Conservation (phyloP, 2,797 vertebrate genomes). For the Pampus argenteus region DNA sequence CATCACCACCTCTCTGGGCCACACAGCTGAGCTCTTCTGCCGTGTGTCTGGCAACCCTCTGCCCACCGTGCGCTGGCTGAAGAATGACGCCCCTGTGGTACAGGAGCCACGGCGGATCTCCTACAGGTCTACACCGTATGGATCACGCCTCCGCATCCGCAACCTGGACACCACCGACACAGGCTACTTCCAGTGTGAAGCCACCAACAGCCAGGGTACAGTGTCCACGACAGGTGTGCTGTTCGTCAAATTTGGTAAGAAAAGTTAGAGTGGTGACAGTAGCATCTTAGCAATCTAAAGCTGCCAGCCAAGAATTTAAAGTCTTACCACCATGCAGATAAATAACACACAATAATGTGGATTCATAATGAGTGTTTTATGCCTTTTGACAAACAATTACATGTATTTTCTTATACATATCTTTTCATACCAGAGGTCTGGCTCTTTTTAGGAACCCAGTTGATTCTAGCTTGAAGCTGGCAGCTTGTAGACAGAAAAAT, state of each 20-base stretch:
- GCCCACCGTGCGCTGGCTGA: conserved; percentile 93
- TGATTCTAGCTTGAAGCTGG: conserved; percentile 59
- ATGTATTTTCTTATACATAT: conserved; percentile 11
- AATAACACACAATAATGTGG: background rate
- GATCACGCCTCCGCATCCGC: conserved; percentile 94
- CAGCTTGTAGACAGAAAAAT: conserved; percentile 59
- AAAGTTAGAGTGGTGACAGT: background rate
- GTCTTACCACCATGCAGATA: conserved; percentile 5
- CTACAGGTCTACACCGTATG: conserved; percentile 88
- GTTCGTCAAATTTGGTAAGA: conserved; percentile 97
- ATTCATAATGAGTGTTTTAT: conserved; percentile 15
- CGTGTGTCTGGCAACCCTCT: conserved; percentile 91
- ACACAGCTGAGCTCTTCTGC: conserved; percentile 94
- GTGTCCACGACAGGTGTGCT: conserved; percentile 96
- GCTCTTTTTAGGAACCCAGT: conserved; percentile 37
- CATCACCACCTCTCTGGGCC: conserved; percentile 96
- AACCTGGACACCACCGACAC: conserved; percentile 98
- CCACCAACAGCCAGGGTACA: conserved; percentile 89
- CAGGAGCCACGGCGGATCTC: conserved; percentile 94
- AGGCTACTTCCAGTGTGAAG: conserved; percentile 97
- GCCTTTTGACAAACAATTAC: conserved; percentile 22
- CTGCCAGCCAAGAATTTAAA: background rate
- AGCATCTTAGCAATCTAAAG: background rate
- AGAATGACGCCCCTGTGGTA: conserved; percentile 97
- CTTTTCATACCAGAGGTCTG: conserved; percentile 39